Conservation (phyloP, 2,888 invertebrate genomes). For the Clitarchus hookeri region DNA sequence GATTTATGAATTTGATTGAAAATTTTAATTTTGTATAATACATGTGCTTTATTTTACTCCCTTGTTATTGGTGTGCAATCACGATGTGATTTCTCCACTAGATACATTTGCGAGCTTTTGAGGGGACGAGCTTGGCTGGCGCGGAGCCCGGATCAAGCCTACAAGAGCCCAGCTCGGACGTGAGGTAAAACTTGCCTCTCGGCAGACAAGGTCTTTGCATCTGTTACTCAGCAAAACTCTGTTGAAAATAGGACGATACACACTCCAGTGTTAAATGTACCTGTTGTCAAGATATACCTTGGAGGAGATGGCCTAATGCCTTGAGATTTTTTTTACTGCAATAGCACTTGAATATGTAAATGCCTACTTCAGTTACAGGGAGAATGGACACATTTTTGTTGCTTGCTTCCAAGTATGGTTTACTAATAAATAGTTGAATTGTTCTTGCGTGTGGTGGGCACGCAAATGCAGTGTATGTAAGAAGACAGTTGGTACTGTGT, state of each 20-base stretch:
- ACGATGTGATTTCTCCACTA: slow-evolving; percentile 52
- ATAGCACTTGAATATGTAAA: not conserved
- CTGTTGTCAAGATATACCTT: not conserved
- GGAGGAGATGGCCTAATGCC: not conserved
- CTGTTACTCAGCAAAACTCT: not conserved
- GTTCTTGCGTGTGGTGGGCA: not conserved
- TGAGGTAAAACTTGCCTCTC: not conserved
- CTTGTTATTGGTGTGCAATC: not conserved
- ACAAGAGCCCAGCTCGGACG: not conserved
- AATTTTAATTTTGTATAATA: not conserved
- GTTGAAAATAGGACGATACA: not conserved
- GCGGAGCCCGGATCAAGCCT: slow-evolving; percentile 54
- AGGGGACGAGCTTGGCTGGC: slow-evolving; percentile 64
- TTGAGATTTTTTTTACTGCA: not conserved
- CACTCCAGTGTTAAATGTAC: not conserved
- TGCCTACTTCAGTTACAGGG: not conserved
- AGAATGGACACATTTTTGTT: not conserved
- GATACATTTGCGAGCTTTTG: slow-evolving; percentile 76
- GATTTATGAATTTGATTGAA: no score
- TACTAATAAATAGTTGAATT: not conserved
- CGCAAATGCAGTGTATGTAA: no score
- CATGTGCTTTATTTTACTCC: not conserved
- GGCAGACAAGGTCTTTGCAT: not conserved
- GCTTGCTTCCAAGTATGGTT: not conserved
- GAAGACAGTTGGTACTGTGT: no score